Evolutionary conservation across 2,888 invertebrate genomes (phyloP).

Genomic region (Athripsodes cinereus): DNA sequence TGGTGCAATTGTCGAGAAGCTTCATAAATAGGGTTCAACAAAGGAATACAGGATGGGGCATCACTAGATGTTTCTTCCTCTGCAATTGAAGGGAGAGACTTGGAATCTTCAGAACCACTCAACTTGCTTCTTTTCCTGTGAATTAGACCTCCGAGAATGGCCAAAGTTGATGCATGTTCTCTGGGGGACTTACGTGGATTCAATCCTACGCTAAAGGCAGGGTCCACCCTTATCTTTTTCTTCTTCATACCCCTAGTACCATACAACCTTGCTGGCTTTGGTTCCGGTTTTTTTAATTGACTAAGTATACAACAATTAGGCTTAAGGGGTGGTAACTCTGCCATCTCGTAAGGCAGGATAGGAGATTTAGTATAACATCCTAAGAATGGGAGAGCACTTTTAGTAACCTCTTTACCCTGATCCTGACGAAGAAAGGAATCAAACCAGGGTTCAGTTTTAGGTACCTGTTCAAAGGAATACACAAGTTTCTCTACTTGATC

Average conservation of each 20-base stretch:
- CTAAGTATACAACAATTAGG: slow-evolving; percentile 49
- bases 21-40: slow-evolving; percentile 23
- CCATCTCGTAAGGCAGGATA: slow-evolving; percentile 71
- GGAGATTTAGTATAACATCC: slow-evolving; percentile 51
- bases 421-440: slow-evolving; percentile 73
- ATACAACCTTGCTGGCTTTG: slow-evolving; percentile 40
- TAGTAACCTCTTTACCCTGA: slow-evolving; percentile 58
- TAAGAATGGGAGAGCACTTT: slow-evolving; percentile 53
- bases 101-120: slow-evolving; percentile 36
- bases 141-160: slow-evolving; percentile 66
- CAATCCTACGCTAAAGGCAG: slow-evolving; percentile 31
- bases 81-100: slow-evolving; percentile 40
- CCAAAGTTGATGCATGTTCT: slow-evolving; percentile 82
- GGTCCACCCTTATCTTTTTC: slow-evolving; percentile 32
- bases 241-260: slow-evolving; percentile 45
- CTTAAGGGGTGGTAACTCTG: slow-evolving; percentile 55
- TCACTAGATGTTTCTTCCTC: slow-evolving; percentile 42
- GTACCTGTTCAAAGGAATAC: slow-evolving; percentile 71
- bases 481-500: slow-evolving; percentile 56
- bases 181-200: slow-evolving; percentile 79
- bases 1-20: slow-evolving; percentile 37
- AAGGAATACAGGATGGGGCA: slow-evolving; percentile 32
- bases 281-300: slow-evolving; percentile 40
- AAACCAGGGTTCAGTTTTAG: slow-evolving; percentile 71
- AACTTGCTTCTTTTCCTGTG: slow-evolving; percentile 44